These are phyloP conservation scores for Patagioenas fasciata DNA, from an alignment of 2,113 vertebrate species.

Conservation along the genomic window DNA sequence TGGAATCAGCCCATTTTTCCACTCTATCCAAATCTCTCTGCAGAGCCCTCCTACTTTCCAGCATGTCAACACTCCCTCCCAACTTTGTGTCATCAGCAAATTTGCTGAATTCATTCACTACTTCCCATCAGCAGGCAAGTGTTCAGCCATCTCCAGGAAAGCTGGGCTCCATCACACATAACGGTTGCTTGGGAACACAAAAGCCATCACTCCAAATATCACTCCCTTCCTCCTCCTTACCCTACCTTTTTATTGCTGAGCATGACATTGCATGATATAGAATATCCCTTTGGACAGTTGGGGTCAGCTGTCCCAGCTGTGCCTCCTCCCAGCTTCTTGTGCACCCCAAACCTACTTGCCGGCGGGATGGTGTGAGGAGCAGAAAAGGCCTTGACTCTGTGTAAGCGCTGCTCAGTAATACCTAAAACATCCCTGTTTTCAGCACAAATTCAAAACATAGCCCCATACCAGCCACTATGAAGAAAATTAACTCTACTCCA, in stretches of 20 bases:
- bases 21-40: too few relatives aligned
- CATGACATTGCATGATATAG: not conserved
- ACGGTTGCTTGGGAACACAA: not conserved
- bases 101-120: not conserved
- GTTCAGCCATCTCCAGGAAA: not conserved
- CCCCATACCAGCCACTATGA: not conserved
- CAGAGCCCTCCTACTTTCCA: too few relatives aligned
- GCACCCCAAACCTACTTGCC: accelerated
- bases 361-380: too few relatives aligned
- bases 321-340: not conserved
- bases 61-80: too few relatives aligned
- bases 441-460: not conserved
- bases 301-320: not conserved
- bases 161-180: not conserved
- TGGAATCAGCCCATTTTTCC: too few relatives aligned
- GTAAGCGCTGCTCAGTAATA: not conserved
- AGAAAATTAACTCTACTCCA: not conserved
- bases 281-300: not conserved
- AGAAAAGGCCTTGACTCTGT: not conserved
- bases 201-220: not conserved
- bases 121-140: not conserved
- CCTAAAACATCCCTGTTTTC: not conserved
- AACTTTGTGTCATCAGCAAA: too few relatives aligned
- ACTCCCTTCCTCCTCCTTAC: not conserved
- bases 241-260: not conserved